phyloP scores from a whole-genome alignment of 2,113 vertebrate genomes.

The Bucco capensis region DNA sequence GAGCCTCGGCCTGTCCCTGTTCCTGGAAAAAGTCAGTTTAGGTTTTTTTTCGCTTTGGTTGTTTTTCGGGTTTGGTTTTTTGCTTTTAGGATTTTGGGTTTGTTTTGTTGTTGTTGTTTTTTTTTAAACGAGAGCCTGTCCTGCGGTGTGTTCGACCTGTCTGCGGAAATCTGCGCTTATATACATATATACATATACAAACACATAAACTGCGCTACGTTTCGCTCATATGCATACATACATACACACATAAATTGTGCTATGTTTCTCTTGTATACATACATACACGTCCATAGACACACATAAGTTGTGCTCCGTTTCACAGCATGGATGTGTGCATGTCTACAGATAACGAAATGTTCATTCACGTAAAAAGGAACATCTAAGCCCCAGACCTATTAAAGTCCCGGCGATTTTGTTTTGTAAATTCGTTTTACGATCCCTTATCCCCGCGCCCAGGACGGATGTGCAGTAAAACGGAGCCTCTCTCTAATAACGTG shows the following conservation, averaged over 20 bases:
- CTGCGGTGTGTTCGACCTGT: background rate
- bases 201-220: too few relatives aligned
- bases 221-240: background rate
- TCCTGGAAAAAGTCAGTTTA: background rate
- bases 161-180: too few relatives aligned
- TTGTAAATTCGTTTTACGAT: constrained; percentile 48
- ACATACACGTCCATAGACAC: accelerated
- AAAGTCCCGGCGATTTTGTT: background rate
- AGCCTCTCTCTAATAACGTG: constrained; percentile 61
- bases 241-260: too few relatives aligned
- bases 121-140: background rate
- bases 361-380: background rate
- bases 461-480: constrained; percentile 64
- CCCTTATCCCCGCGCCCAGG: constrained; percentile 53
- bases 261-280: background rate
- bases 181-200: too few relatives aligned
- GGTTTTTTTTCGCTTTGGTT: too few relatives aligned
- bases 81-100: too few relatives aligned
- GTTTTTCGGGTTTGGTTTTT: too few relatives aligned
- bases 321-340: background rate
- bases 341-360: background rate
- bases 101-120: background rate
- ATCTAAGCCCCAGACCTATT: background rate
- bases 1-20: background rate
- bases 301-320: background rate